A percentile compares a stretch with the other conserved stretches of the same genome.
Evolutionary conservation across 53 echinoderm and acorn worm species (phyloP).

Genomic region (Crossaster papposus): DNA sequence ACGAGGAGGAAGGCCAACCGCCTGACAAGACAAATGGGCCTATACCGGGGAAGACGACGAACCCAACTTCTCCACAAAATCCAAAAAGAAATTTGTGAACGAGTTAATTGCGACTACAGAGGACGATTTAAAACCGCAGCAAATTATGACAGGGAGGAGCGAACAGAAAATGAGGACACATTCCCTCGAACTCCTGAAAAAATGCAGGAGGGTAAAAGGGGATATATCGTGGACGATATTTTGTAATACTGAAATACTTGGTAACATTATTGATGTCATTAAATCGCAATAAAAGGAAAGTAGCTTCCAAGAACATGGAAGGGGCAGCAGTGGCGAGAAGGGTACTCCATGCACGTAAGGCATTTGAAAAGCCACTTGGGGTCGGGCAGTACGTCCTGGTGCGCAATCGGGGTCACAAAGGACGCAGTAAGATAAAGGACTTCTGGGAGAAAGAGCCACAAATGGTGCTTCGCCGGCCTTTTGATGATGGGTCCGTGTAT

Average conservation of each 20-base stretch:
- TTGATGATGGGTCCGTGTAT: too few species aligned
- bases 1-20: not conserved
- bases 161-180: not conserved
- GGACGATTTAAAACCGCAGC: slow-evolving; percentile 1
- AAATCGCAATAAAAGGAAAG: too few species aligned
- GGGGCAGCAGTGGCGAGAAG: too few species aligned
- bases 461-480: too few species aligned
- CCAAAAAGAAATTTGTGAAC: not conserved
- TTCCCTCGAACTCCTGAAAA: not conserved
- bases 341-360: too few species aligned
- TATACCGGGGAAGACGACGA: not conserved
- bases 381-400: too few species aligned
- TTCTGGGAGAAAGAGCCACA: too few species aligned
- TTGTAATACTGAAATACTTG: not conserved
- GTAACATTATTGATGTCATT: too few species aligned
- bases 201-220: not conserved
- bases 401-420: too few species aligned
- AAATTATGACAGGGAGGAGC: not conserved
- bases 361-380: too few species aligned
- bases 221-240: slow-evolving; percentile 15
- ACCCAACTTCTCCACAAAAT: not conserved
- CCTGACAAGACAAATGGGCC: not conserved
- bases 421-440: too few species aligned
- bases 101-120: not conserved
- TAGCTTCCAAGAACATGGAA: too few species aligned